Conservation (phyloP, 1,140 invertebrate species). For the Bombyx mori region DNA sequence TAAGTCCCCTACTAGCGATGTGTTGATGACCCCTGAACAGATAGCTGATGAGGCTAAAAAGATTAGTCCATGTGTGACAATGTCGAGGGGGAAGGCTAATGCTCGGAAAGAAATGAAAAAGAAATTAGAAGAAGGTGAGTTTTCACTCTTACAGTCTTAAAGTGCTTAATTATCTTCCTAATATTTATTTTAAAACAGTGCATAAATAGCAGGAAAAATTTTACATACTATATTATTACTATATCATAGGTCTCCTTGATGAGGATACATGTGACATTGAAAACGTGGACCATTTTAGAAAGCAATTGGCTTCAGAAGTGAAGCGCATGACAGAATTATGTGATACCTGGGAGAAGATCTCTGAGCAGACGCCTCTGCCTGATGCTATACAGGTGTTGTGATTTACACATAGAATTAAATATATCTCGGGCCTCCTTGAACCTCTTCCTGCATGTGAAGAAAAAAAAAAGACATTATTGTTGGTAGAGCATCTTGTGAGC, state of each 20-base stretch:
- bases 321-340: conserved; percentile 44
- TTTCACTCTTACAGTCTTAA: not conserved
- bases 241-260: conserved; percentile 35
- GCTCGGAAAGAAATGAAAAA: conserved; percentile 51
- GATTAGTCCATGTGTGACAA: conserved; percentile 47
- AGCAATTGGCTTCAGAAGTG: conserved; percentile 43
- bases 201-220: too few species aligned
- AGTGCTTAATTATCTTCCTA: too few species aligned
- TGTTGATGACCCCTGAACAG: conserved; percentile 34
- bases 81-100: conserved; percentile 51
- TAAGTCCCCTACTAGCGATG: conserved; percentile 18
- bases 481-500: too few species aligned
- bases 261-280: conserved; percentile 41
- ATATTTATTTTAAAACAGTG: too few species aligned
- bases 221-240: too few species aligned
- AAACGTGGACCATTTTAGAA: conserved; percentile 40
- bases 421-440: too few species aligned
- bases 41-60: conserved; percentile 29
- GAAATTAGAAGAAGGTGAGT: conserved; percentile 46
- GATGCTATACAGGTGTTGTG: conserved; percentile 35
- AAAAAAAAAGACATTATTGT: too few species aligned
- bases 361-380: conserved; percentile 27
- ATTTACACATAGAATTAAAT: too few species aligned
- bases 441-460: too few species aligned
- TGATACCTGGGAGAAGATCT: conserved; percentile 44